A percentile compares a stretch with the other conserved stretches of the same genome.
phyloP scores from a whole-genome alignment of 1,140 invertebrate genomes.

The Copidosoma floridanum region DNA sequence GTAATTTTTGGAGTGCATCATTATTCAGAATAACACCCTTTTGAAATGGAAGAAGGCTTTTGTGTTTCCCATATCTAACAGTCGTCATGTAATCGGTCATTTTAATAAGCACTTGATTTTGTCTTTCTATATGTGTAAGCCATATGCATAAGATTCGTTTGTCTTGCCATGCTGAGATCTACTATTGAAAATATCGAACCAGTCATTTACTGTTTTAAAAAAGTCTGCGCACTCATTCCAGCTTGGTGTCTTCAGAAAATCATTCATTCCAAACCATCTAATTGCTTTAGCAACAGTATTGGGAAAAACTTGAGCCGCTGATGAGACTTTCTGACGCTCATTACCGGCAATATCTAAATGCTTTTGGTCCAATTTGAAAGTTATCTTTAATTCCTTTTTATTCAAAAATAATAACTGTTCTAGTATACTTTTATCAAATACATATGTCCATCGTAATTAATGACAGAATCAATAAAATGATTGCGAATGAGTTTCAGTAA shows the following conservation, averaged over 20 bases:
- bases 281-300: constrained; percentile 3
- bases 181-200: constrained; percentile 23
- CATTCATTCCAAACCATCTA: background rate
- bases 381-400: background rate
- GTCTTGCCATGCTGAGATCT: background rate
- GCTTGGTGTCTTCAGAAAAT: background rate
- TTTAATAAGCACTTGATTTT: background rate
- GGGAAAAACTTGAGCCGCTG: constrained; percentile 10
- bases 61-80: background rate
- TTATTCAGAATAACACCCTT: background rate
- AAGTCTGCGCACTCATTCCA: background rate
- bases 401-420: background rate
- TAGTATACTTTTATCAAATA: background rate
- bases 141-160: background rate
- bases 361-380: background rate
- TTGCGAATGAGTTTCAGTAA: constrained; percentile 5
- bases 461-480: background rate
- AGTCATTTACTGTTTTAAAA: constrained; percentile 10
- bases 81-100: background rate
- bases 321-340: background rate
- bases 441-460: constrained; percentile 31
- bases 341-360: background rate
- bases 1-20: background rate
- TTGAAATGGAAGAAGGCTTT: background rate
- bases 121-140: background rate